Evolutionary conservation across 30 jellyfish, hydroid and myxozoan genomes (phyloP), one percentile per base, ranked within the genome.

Genomic region (Cassiopea andromeda): DNA sequence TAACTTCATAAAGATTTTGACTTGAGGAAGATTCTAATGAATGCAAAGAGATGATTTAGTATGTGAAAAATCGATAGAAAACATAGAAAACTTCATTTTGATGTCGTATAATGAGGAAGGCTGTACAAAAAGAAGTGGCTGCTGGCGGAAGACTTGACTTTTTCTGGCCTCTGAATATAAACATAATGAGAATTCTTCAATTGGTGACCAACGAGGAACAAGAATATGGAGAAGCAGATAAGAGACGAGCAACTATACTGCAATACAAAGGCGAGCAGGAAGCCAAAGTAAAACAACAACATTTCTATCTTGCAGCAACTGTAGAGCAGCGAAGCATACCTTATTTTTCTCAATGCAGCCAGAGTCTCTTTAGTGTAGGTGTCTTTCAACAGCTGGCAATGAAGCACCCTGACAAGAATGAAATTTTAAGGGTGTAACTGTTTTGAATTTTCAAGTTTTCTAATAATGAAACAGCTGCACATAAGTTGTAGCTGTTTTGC

Each of bases 321-420:
- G 14, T 58, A 6, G 68, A 64, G 15, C 2, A 13, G 27, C 15
- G 15, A 82, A 66, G 0, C 70, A 27, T 81, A 94, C 99, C 99
- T 90, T 71, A 94, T 84, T 77, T 83, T 83, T 69, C 44, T 64
- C 57, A 94, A 69, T 8, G 99, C 98, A 44, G 78, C 88, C n/a
- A 94, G 91, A 2, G 97, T 86, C 5, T 91, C 99, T 84, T 71
- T 46, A 70, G 74, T 78, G 76, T 94, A 94, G 13, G 99, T 94
- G 85, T 94, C 98, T 61, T 73, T 82, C 61, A 85, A 54, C 57
- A 87, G 54, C 46, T 94, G 99, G 50, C 78, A 54, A 60, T 83
- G 91, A 78, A 94, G 78, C 19, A 94, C 97, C 61, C 99, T 94
- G 79, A 1, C 7, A 16, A 70, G 15, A 70, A 70, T n/a, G 27